Evolutionary conservation across 2,113 vertebrate genomes (phyloP).

Genomic region (Chaetorhynchus papuensis): DNA sequence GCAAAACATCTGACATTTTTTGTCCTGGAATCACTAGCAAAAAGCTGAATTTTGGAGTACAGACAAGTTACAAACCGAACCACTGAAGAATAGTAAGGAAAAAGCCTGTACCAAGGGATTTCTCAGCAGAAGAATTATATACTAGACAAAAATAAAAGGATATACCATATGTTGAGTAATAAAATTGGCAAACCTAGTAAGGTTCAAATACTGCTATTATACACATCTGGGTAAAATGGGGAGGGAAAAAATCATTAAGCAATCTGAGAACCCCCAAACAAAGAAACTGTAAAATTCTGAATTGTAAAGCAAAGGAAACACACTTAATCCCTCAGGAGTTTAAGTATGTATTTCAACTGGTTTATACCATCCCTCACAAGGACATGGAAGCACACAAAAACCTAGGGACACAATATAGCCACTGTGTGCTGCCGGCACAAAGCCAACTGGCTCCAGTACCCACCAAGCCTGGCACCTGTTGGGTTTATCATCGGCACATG

Average conservation of each 20-base stretch:
- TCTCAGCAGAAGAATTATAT: constrained; percentile 31
- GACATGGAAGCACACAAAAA: constrained; percentile 57
- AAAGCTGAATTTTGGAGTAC: background rate
- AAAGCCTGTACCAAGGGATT: background rate
- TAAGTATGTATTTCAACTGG: constrained; percentile 72
- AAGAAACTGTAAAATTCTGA: constrained; percentile 75
- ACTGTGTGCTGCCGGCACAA: constrained; percentile 29
- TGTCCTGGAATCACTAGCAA: background rate
- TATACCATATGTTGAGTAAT: constrained; percentile 63
- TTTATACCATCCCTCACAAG: constrained; percentile 60
- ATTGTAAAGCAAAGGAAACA: constrained; percentile 78
- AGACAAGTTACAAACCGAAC: background rate
- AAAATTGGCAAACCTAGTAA: constrained; percentile 61
- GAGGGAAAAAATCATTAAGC: constrained; percentile 71
- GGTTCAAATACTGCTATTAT: constrained; percentile 60
- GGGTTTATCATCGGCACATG: constrained; percentile 61
- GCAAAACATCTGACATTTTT: background rate
- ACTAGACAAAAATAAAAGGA: constrained; percentile 41
- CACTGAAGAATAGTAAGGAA: background rate
- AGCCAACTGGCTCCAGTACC: constrained; percentile 67
- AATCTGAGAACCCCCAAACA: constrained; percentile 75
- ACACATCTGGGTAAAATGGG: constrained; percentile 49
- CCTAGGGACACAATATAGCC: constrained; percentile 63
- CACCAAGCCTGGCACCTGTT: constrained; percentile 74
- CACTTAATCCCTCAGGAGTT: constrained; percentile 73